Conservation (phyloP, 2,113 vertebrate genomes). For the Struthidea cinerea region DNA sequence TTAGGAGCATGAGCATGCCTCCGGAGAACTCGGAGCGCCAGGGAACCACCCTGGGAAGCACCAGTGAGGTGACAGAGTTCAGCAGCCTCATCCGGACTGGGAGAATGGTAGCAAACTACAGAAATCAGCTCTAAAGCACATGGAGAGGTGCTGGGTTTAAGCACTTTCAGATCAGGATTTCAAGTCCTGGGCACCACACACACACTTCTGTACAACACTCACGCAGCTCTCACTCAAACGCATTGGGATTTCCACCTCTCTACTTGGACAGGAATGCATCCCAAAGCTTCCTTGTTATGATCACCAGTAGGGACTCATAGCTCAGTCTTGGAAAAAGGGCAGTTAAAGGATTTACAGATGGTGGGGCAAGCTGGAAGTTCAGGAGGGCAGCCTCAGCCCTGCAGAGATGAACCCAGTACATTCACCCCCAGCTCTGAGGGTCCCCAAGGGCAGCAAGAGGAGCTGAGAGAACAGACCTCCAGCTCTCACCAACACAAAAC, state of each 20-base stretch:
- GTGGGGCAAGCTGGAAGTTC: background rate
- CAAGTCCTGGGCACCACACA: background rate
- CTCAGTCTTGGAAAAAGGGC: background rate
- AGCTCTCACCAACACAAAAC: background rate
- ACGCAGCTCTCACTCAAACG: background rate
- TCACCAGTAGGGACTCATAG: constrained; percentile 51
- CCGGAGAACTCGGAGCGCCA: background rate
- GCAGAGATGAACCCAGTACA: background rate
- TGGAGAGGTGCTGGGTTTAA: background rate
- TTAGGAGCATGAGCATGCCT: constrained; percentile 70
- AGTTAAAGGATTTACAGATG: background rate
- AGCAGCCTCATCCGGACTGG: background rate
- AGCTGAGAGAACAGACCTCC: background rate
- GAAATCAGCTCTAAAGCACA: background rate
- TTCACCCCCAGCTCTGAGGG: background rate
- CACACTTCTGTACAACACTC: background rate
- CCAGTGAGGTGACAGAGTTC: constrained; percentile 23
- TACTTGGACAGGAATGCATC: constrained; percentile 30
- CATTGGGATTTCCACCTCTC: background rate
- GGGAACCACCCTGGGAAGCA: constrained; percentile 49
- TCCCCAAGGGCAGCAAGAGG: background rate
- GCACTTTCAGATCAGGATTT: background rate
- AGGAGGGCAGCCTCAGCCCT: background rate
- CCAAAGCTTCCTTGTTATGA: constrained; percentile 77
- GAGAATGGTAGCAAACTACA: background rate